These are phyloP conservation scores for Sialis lutaria DNA, from an alignment of 2,888 invertebrate species.

Conservation along the genomic window DNA sequence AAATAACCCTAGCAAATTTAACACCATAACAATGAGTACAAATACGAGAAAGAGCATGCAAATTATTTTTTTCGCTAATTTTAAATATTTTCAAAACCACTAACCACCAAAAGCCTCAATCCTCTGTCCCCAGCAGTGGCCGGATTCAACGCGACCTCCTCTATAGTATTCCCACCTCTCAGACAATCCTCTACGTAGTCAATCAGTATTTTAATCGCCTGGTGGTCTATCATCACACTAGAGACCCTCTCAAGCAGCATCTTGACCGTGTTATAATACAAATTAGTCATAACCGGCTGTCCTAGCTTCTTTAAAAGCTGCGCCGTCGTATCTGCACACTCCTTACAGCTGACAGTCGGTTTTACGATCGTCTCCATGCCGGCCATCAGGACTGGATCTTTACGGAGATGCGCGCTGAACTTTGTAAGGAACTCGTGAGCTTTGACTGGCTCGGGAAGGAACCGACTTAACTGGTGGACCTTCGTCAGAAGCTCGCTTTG, in stretches of 20 bases:
- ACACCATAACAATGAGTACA: no score
- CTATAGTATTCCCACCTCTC: slow-evolving; percentile 46
- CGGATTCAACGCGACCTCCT: slow-evolving; percentile 62
- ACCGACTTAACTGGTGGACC: slow-evolving; percentile 51
- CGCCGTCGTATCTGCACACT: slow-evolving; percentile 81
- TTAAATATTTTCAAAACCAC: no score
- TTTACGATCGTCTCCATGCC: slow-evolving; percentile 79
- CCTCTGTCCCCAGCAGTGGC: slow-evolving; percentile 78
- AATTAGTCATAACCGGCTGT: slow-evolving; percentile 84
- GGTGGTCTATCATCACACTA: slow-evolving; percentile 89
- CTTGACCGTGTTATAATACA: slow-evolving; percentile 91
- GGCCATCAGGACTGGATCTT: slow-evolving; percentile 48
- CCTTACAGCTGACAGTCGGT: slow-evolving; percentile 82
- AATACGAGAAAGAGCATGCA: no score
- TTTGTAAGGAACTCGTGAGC: slow-evolving; percentile 74
- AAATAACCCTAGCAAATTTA: no score
- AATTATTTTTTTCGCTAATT: no score
- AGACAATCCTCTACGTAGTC: slow-evolving; percentile 51
- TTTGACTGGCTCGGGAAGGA: slow-evolving; percentile 83
- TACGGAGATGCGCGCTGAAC: slow-evolving; percentile 62
- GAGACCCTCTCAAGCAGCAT: slow-evolving; percentile 87
- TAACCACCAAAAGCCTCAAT: slow-evolving; percentile 65
- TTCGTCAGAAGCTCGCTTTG: slow-evolving; percentile 58
- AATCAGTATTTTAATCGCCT: slow-evolving; percentile 59
- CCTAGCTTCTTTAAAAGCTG: slow-evolving; percentile 82